Evolutionary conservation across 2,888 invertebrate genomes (phyloP).

Genomic region (Lithosia quadra): DNA sequence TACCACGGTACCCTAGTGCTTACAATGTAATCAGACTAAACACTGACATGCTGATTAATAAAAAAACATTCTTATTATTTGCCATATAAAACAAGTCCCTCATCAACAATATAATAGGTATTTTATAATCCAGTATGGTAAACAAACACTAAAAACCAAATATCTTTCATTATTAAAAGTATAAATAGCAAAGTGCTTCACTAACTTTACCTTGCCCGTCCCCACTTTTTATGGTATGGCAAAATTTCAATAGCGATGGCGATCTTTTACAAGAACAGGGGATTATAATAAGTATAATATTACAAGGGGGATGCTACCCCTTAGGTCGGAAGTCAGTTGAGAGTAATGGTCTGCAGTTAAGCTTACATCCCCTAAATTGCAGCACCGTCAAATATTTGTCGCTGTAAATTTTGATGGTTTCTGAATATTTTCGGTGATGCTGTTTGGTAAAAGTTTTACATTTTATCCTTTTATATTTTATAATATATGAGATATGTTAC

Average conservation of each 20-base stretch:
- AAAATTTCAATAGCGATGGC: neutral
- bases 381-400: neutral
- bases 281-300: slow-evolving; percentile 4
- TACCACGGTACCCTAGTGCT: too few relatives aligned
- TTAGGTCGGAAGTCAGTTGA: neutral
- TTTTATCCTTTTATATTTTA: too few relatives aligned
- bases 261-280: neutral
- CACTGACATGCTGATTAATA: too few relatives aligned
- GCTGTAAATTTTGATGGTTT: neutral
- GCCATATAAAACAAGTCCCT: too few relatives aligned
- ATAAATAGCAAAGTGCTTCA: neutral
- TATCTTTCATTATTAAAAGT: neutral
- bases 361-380: neutral
- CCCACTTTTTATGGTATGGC: neutral
- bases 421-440: neutral
- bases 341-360: slow-evolving; percentile 3
- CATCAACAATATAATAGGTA: too few relatives aligned
- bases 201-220: neutral
- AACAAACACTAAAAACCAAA: neutral
- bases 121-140: neutral
- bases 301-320: neutral
- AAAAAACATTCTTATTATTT: too few relatives aligned
- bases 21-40: too few relatives aligned
- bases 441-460: neutral
- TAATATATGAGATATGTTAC: too few relatives aligned